These are phyloP conservation scores for Neogale vison DNA, from an alignment of 2,113 vertebrate species.

Conservation along the genomic window DNA sequence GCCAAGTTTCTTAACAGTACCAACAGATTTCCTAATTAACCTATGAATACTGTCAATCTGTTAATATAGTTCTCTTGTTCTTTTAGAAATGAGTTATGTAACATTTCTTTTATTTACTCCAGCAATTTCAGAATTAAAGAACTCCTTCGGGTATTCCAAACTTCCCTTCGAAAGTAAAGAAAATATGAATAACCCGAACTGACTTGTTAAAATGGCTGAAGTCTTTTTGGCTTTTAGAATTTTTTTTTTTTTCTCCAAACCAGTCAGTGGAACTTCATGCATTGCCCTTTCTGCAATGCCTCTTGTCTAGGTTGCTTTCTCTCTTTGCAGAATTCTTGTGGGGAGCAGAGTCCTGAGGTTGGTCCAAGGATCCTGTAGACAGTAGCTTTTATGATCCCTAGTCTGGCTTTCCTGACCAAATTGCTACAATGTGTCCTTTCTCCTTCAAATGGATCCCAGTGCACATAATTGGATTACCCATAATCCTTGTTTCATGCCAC, in stretches of 20 bases:
- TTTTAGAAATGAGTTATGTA: conserved; percentile 60
- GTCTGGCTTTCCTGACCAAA: not conserved
- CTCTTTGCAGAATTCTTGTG: not conserved
- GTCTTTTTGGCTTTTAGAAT: not conserved
- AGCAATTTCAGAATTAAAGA: conserved; percentile 32
- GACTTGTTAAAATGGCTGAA: not conserved
- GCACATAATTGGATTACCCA: not conserved
- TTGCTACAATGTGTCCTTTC: not conserved
- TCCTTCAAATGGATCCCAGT: not conserved
- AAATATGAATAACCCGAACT: not conserved
- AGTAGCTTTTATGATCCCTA: not conserved
- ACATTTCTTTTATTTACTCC: conserved; percentile 65
- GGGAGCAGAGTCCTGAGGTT: not conserved
- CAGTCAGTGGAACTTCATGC: not conserved
- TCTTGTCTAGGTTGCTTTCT: not conserved
- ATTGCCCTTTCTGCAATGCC: not conserved
- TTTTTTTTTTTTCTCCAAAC: not conserved
- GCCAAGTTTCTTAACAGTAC: conserved; percentile 49
- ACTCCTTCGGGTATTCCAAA: not conserved
- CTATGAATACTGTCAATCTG: conserved; percentile 72
- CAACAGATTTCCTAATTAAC: conserved; percentile 76
- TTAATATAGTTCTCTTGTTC: conserved; percentile 67
- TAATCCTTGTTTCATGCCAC: not conserved
- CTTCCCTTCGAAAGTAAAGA: conserved; percentile 53
- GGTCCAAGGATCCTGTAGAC: not conserved